A percentile compares a stretch with the other conserved stretches of the same genome.
Evolutionary conservation across 2,888 invertebrate species (phyloP).

Genomic region (Nephrotoma flavescens): DNA sequence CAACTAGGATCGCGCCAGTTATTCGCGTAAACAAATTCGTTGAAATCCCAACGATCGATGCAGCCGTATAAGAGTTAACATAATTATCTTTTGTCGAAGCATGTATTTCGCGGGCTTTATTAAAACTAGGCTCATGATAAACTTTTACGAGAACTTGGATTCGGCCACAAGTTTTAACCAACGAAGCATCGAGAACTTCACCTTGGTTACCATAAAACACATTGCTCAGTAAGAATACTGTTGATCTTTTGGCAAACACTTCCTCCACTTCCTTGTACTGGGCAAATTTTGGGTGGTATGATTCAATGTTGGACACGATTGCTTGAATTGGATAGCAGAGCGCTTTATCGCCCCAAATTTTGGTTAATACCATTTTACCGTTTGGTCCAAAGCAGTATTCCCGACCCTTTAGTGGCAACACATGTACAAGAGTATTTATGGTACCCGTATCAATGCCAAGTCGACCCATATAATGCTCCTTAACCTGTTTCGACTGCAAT

Average conservation of each 20-base stretch:
- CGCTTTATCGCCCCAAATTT: conserved; percentile 50
- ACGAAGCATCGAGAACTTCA: conserved; percentile 39
- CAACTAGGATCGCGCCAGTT: conserved; percentile 69
- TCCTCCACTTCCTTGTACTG: conserved; percentile 32
- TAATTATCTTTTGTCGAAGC: conserved; percentile 18
- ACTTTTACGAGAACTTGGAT: conserved; percentile 26
- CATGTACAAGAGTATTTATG: conserved; percentile 51
- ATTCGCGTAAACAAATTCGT: conserved; percentile 63
- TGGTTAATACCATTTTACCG: conserved; percentile 50
- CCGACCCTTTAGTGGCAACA: conserved; percentile 54
- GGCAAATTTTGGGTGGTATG: conserved; percentile 30
- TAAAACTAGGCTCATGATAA: conserved; percentile 22
- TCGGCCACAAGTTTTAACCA: conserved; percentile 25
- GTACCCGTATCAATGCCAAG: conserved; percentile 66
- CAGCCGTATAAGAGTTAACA: conserved; percentile 19
- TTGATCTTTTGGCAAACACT: conserved; percentile 50
- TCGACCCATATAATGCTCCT: conserved; percentile 49
- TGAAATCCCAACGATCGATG: conserved; percentile 40
- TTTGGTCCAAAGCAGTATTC: conserved; percentile 42
- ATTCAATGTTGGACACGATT: conserved; percentile 45
- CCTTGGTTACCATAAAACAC: conserved; percentile 72
- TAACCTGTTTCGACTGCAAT: conserved; percentile 32
- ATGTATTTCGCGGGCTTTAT: conserved; percentile 18
- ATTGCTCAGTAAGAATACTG: conserved; percentile 62
- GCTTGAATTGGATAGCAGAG: conserved; percentile 45